A percentile compares a stretch with the other conserved stretches of the same genome.
Conservation (phyloP, 1,140 invertebrate species). For the Homarus americanus region DNA sequence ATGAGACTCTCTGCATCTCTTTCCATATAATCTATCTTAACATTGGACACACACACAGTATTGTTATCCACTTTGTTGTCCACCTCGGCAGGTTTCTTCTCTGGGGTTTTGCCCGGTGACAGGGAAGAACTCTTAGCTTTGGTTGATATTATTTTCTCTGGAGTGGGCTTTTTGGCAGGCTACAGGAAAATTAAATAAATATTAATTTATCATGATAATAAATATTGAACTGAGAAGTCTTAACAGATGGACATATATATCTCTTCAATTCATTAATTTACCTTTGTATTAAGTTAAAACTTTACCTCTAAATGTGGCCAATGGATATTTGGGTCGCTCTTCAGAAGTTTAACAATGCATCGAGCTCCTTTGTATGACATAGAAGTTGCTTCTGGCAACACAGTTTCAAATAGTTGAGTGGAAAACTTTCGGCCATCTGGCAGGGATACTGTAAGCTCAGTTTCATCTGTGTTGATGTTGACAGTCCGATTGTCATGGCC, state of each 20-base stretch:
- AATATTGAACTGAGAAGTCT: background rate
- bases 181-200: background rate
- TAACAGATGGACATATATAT: background rate
- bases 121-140: slow-evolving; percentile 30
- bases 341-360: slow-evolving; percentile 63
- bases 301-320: slow-evolving; percentile 69
- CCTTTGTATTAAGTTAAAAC: too few species aligned
- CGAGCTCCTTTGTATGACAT: slow-evolving; percentile 40
- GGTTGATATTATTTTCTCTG: slow-evolving; percentile 40
- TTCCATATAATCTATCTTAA: slow-evolving; percentile 67
- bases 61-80: slow-evolving; percentile 19
- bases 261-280: too few species aligned
- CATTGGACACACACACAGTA: slow-evolving; percentile 44
- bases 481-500: slow-evolving; percentile 66
- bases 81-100: slow-evolving; percentile 40
- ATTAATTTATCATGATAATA: too few species aligned
- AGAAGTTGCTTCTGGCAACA: slow-evolving; percentile 45
- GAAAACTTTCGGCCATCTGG: slow-evolving; percentile 54
- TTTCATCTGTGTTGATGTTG: slow-evolving; percentile 46
- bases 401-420: slow-evolving; percentile 32
- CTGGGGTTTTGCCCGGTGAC: slow-evolving; percentile 47
- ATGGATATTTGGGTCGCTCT: slow-evolving; percentile 60
- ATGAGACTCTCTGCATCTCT: slow-evolving; percentile 47
- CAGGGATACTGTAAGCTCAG: slow-evolving; percentile 30
- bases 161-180: slow-evolving; percentile 31